These are phyloP conservation scores for Phoenoteleia sp. DNA, from an alignment of 2,888 invertebrate genomes.

Conservation along the genomic window DNA sequence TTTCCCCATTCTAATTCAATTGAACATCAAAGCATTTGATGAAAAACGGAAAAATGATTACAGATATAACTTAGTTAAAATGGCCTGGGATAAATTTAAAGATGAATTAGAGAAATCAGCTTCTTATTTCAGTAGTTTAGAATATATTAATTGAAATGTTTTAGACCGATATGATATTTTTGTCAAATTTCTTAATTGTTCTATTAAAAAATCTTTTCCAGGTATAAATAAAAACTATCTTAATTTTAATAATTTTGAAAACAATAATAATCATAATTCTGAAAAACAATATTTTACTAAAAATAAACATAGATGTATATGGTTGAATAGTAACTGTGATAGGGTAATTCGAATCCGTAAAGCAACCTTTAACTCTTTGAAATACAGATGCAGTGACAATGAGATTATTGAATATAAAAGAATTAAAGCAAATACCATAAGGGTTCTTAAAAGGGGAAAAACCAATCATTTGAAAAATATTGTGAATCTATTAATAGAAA, in stretches of 20 bases:
- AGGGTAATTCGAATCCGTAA: not conserved
- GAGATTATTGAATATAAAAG: conserved; percentile 19
- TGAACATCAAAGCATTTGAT: not conserved
- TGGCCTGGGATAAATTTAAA: not conserved
- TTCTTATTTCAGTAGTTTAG: not conserved
- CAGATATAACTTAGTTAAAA: conserved; percentile 26
- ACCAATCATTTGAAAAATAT: conserved; percentile 13
- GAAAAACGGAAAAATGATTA: conserved; percentile 41
- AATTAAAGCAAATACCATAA: conserved; percentile 9
- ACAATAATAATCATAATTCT: not conserved
- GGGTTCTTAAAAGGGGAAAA: conserved; percentile 13
- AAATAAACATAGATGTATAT: conserved; percentile 25
- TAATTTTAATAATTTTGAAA: no score
- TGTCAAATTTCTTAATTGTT: not conserved
- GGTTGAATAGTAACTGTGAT: conserved; percentile 55
- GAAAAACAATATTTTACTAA: not conserved
- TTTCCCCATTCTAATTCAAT: conserved; percentile 36
- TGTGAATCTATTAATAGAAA: conserved; percentile 24
- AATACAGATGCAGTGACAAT: not conserved
- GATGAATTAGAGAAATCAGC: not conserved
- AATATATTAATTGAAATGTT: not conserved
- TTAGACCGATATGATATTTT: not conserved
- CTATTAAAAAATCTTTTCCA: not conserved
- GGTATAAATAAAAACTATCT: not conserved
- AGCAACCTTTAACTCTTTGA: conserved; percentile 5